Evolutionary conservation across 1,140 invertebrate species (phyloP), one percentile per base, ranked within the genome.

Genomic region (Drosophila gunungcola): DNA sequence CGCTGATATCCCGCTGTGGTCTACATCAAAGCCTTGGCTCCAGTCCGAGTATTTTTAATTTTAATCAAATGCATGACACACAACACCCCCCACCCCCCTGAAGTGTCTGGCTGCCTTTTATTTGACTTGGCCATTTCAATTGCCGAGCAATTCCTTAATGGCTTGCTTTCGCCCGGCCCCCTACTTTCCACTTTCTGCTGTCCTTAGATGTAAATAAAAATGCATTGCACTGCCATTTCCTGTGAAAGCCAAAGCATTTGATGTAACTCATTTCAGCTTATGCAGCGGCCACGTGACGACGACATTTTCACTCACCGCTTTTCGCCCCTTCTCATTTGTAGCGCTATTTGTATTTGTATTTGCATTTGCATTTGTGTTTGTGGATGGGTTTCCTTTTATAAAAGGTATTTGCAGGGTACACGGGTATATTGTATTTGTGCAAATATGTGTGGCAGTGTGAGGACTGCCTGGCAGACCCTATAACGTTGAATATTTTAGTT

Each of bases 91-190:
- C 11, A 11, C 2, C 27, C 27, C 41, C 0, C 41, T n/a, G 12
- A 39, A 65, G 63, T 64, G 63, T 45, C 62, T 64, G 56, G 62
- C 34, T 39, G 13, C 41, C 41, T 36, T 46, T 61, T 73, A 73
- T 82, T 82, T 84, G 77, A 64, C 56, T 60, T 77, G 74, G 64
- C 69, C 55, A 82, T 88, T 88, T 85, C 72, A 84, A 89, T 88
- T 84, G 85, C 80, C 76, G 57, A 90, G 84, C 84, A 88, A 89
- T 88, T 80, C 76, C 84, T 88, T 88, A 90, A 89, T 90, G 84
- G 84, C 77, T 83, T 80, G 61, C 55, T 49, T 27, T 29, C 21
- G 2, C 25, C 45, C 39, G 43, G 29, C 46, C 51, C 51, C 46
- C 16, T n/a, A 4, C 27, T 5, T n/a, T 3, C 27, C 27, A 25